Percentiles rank a stretch among this genome's conserved stretches.
Evolutionary conservation across 2,113 vertebrate species (phyloP).

Genomic region (Morone saxatilis): DNA sequence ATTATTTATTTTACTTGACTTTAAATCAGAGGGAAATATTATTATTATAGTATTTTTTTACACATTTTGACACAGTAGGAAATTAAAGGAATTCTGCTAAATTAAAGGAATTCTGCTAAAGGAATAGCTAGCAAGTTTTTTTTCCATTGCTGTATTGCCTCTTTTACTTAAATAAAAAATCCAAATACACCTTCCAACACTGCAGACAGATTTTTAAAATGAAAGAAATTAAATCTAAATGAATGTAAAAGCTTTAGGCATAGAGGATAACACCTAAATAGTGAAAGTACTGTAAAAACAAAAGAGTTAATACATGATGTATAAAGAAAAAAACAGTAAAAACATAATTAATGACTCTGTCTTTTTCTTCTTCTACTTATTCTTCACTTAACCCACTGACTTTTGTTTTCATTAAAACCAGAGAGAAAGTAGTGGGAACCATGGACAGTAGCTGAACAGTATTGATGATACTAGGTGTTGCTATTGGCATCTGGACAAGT

Average conservation of each 20-base stretch:
- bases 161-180: background rate
- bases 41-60: background rate
- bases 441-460: constrained; percentile 29
- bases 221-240: too few relatives aligned
- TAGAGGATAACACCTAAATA: background rate
- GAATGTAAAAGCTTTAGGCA: background rate
- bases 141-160: too few relatives aligned
- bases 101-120: too few relatives aligned
- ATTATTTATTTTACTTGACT: background rate
- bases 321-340: background rate
- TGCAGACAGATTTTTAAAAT: too few relatives aligned
- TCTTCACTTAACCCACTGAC: background rate
- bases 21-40: background rate
- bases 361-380: background rate
- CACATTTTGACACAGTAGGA: background rate
- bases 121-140: too few relatives aligned
- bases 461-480: constrained; percentile 54
- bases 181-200: background rate
- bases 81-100: too few relatives aligned
- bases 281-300: background rate
- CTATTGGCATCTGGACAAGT: constrained; percentile 73
- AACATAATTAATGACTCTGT: background rate
- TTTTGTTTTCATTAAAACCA: constrained; percentile 19
- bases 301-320: background rate
- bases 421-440: background rate